Conservation (phyloP, 2,113 vertebrate species). For the Sinocyclocheilus anophthalmus region DNA sequence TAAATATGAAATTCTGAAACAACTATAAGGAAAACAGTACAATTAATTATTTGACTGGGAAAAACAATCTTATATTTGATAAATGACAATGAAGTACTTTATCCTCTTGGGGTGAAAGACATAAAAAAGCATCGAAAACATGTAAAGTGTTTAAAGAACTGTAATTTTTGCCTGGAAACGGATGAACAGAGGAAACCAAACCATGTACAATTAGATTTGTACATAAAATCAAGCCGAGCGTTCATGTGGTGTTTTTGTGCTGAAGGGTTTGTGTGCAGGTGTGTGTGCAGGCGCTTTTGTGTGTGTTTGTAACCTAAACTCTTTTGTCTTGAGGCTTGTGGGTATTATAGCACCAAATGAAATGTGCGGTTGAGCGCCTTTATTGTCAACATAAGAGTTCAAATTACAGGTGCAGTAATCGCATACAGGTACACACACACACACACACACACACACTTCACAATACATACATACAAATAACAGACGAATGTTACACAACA, state of each 20-base stretch:
- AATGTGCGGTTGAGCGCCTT: constrained; percentile 49
- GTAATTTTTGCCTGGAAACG: neutral
- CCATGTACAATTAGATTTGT: neutral
- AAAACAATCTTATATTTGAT: neutral
- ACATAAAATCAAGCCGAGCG: neutral
- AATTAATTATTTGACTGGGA: neutral
- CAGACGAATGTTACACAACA: constrained; percentile 11
- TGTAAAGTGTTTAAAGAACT: neutral
- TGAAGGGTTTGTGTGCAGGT: constrained; percentile 16
- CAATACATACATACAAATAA: constrained; percentile 15
- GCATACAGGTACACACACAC: constrained; percentile 13
- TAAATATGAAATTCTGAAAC: neutral
- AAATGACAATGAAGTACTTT: neutral
- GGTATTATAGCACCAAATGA: constrained; percentile 46
- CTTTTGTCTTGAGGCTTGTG: constrained; percentile 38
- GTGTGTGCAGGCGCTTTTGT: constrained; percentile 14
- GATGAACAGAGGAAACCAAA: neutral
- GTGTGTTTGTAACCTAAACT: constrained; percentile 45
- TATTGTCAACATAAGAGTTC: constrained; percentile 48
- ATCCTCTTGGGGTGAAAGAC: neutral
- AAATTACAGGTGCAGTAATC: constrained; percentile 46
- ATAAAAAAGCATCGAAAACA: neutral
- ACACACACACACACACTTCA: constrained; percentile 27
- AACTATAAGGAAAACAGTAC: neutral
- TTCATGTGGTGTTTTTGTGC: constrained; percentile 15